Evolutionary conservation across 2,797 vertebrate species (phyloP), one percentile per base, ranked within the genome.

Genomic region (Myiothlypis coronata): DNA sequence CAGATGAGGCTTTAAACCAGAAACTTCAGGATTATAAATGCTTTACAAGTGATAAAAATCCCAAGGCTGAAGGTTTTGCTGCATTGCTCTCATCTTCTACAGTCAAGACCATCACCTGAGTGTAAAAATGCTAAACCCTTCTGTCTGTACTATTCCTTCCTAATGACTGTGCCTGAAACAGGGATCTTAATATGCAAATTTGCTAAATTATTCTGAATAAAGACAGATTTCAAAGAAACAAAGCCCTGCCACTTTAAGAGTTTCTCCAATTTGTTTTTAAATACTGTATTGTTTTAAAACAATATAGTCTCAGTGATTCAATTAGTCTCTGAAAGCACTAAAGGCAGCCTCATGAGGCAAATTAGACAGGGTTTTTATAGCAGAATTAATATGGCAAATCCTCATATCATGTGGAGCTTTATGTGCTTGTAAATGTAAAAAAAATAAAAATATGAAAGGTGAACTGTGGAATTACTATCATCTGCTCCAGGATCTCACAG

Each of bases 351-450:
- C 96, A 26, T 49, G 74, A 84, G 94, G 60, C 61, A 95, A 96
- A 97, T 96, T 65, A 95, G 63, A 23, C 32, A 63, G 64, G 24
- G 37, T 5, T 94, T 94, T 95, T 76, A 91, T 57, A 83, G 92
- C 68, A 92, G 87, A 97, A 95, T 94, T 94, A 96, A 95, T 96
- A 89, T 82, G 50, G 94, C 93, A 96, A 80, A 91, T 89, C 90
- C 77, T 94, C 61, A 76, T 91, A 82, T 94, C 95, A 71, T 85
- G 75, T 72, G 63, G 85, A 95, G 93, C 76, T 92, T 83, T 89
- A 86, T 81, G 44, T 69, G 65, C 56, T 94, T 91, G 84, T 86
- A 90, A 90, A 69, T 50, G 47, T 87, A 46, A 57, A 57, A 53
- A 72, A 91, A 71, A 71, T 30, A 22, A 12, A 6, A 39, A 28